A percentile compares a stretch with the other conserved stretches of the same genome.
Conservation (phyloP, 1,140 invertebrate genomes). For the Parapsyche elsis region DNA sequence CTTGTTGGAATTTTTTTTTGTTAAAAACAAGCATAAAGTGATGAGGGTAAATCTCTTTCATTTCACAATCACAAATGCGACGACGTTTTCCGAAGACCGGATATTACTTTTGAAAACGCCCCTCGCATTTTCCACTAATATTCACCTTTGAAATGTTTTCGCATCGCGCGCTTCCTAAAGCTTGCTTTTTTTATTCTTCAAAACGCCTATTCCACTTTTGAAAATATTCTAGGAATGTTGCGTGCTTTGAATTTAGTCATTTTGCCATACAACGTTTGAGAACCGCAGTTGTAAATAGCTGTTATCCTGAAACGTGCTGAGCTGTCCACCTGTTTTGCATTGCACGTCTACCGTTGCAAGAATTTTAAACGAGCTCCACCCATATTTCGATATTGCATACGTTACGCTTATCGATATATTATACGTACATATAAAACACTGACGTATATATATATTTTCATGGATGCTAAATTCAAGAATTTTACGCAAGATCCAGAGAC, state of each 20-base stretch:
- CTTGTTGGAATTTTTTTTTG: background rate
- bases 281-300: slow-evolving; percentile 13
- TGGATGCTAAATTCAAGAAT: too few relatives aligned
- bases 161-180: background rate
- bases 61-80: background rate
- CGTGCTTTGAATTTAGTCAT: background rate
- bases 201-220: background rate
- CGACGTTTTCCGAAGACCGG: background rate
- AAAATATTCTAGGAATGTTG: background rate
- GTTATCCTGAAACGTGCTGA: slow-evolving; percentile 39
- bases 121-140: background rate
- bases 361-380: slow-evolving; percentile 33
- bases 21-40: background rate
- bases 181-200: background rate
- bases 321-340: slow-evolving; percentile 45
- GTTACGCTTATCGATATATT: background rate
- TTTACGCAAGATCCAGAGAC: too few relatives aligned
- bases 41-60: slow-evolving; percentile 6
- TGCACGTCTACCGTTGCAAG: slow-evolving; percentile 10
- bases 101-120: slow-evolving; percentile 18
- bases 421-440: background rate
- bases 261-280: background rate
- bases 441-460: too few relatives aligned
- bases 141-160: background rate
- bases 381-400: background rate